These are phyloP conservation scores for Cosmopolites sordidus DNA, from an alignment of 2,888 invertebrate species.

Conservation along the genomic window DNA sequence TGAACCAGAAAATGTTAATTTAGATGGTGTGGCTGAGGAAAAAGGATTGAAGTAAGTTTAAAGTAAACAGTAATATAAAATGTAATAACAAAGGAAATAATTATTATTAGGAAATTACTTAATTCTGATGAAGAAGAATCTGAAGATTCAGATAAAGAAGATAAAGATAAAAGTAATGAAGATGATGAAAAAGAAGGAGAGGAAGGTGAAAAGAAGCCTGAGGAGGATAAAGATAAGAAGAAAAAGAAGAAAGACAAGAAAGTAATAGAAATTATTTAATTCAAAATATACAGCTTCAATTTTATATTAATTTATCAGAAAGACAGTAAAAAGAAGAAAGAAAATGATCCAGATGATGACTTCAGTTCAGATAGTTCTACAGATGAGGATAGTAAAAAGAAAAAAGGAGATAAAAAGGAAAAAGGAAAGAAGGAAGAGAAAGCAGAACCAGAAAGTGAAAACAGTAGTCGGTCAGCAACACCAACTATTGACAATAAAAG, in stretches of 20 bases:
- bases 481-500: conserved; percentile 48
- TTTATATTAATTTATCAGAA: conserved; percentile 35
- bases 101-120: conserved; percentile 62
- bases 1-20: conserved; percentile 76
- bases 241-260: conserved; percentile 59
- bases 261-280: conserved; percentile 28
- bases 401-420: conserved; percentile 45
- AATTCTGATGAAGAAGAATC: conserved; percentile 86
- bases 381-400: conserved; percentile 66
- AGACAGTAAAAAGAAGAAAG: conserved; percentile 53
- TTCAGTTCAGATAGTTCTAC: conserved; percentile 63
- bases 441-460: conserved; percentile 49
- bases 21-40: conserved; percentile 70
- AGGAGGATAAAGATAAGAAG: conserved; percentile 58
- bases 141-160: conserved; percentile 75
- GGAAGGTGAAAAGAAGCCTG: conserved; percentile 59
- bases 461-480: conserved; percentile 54
- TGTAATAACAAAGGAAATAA: background rate
- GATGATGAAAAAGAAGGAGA: conserved; percentile 69
- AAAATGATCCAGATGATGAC: conserved; percentile 31
- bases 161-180: conserved; percentile 62
- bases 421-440: conserved; percentile 49
- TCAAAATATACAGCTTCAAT: background rate
- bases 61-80: background rate
- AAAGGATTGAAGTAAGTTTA: conserved; percentile 54